Base-by-base conservation (phyloP, 2,113 vertebrate genomes). In the Macroglossus sobrinus region DNA sequence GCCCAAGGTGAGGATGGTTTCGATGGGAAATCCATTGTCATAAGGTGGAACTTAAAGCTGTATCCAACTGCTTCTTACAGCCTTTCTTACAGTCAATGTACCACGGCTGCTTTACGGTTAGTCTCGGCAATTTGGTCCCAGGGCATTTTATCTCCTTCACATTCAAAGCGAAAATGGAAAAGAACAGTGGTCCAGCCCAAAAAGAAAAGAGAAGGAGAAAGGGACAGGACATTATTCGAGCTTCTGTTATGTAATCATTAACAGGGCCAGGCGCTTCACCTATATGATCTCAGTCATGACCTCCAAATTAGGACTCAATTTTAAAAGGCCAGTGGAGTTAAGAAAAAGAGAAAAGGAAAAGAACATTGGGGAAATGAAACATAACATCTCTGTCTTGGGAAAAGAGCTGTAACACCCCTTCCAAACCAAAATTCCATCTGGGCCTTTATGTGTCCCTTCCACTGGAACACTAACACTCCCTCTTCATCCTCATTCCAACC, bases 241-340 rank as follows among this genome's bases (percentile, higher is more conserved):
- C 40, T 59, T 89, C 68, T 76, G 3, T 86, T 89, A 57, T 61
- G 2, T 81, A 91, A 92, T 40, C 47, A 86, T 79, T 55, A 87
- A 87, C 22, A 1, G n/a, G 12, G n/a, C n/a, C 63, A 93, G 66
- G 61, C 45, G 57, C 47, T 92, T 71, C 74, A 63, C 50, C 40
- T 26, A 18, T 40, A 38, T 15, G 24, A 84, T n/a, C 45, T 93
- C 28, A 63, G 95, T 43, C 16, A 64, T 38, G 45, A 47, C 72
- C 66, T 59, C 50, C 40, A 30, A 33, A 66, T 40, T 72, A 84
- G 85, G 81, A 40, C 53, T 45, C 28, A 85, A 55, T 74, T 96
- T 76, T 86, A 78, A 86, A 91, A 97, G 93, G 30, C 66, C n/a
- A 80, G 47, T 26, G 30, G 92, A 93, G 26, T 84, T 74, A 74